Base-by-base conservation (phyloP, 2,797 vertebrate genomes). In the Crenichthys baileyi region DNA sequence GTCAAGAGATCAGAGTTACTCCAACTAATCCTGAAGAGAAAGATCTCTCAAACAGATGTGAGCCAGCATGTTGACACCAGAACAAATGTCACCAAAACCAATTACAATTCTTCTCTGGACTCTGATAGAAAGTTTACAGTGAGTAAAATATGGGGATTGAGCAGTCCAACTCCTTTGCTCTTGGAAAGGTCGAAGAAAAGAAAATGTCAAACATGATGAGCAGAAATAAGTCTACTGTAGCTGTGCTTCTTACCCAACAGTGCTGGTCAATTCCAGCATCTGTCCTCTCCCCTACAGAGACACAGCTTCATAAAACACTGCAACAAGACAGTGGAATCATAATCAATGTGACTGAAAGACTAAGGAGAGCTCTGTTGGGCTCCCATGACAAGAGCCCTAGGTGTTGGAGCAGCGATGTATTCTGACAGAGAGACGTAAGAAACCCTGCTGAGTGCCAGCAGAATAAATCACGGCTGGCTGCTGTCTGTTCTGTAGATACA, bases 401-500 rank as follows among this genome's bases (percentile, higher is more conserved):
- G 73, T 63, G 76, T 48, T 55, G 68, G 46, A 70, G 60, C 5
- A 9, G 41, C 31, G 55, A 36, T 46, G 83, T 60, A 76, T 70
- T 48, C 53, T 72, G 75, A 83, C 86, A 71, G 82, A 77, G 26
- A 70, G 80, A 72, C 80, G 80, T 55, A 75, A 76, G 26, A 63
- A 81, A 63, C 75, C 87, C 81, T 20, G 80, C 85, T 56, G 85
- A 75, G 83, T 56, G 48, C 36, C 74, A 8, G n/a, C 60, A 85
- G 53, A 88, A 89, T 91, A 90, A 73, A 91, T 85, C 5, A 88
- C 87, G 16, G 85, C 68, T 5, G 31, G 51, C 76, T 73, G 53
- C 78, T 71, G 56, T 74, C 77, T 81, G 53, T 41, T 82, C 18
- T 68, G 63, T 79, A 77, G 75, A 82, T 58, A 50, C 79, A 78